phyloP scores from a whole-genome alignment of 2,888 invertebrate species.

The Rhamnusium bicolor region DNA sequence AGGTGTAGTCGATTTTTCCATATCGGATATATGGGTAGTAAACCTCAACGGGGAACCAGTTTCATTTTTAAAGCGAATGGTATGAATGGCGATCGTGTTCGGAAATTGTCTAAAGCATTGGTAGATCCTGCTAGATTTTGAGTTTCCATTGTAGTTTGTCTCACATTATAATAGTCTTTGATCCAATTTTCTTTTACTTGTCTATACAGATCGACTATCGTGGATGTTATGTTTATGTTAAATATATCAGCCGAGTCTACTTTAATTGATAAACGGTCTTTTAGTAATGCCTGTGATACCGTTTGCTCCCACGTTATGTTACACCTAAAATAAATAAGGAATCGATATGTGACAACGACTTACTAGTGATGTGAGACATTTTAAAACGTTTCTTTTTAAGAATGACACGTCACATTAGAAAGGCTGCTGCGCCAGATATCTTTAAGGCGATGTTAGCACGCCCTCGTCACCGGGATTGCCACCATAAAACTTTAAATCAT shows the following conservation, averaged over 20 bases:
- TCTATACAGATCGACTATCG: constrained; percentile 86
- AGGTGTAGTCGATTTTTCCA: constrained; percentile 70
- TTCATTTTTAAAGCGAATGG: constrained; percentile 94
- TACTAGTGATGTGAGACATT: too few relatives aligned
- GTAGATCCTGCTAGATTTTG: constrained; percentile 52
- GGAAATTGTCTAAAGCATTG: constrained; percentile 71
- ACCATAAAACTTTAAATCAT: too few relatives aligned
- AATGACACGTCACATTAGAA: too few relatives aligned
- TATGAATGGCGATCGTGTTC: constrained; percentile 90
- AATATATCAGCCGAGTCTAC: constrained; percentile 82
- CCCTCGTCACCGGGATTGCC: too few relatives aligned
- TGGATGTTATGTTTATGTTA: constrained; percentile 91
- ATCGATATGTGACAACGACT: too few relatives aligned
- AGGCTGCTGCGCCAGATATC: too few relatives aligned
- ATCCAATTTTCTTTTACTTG: constrained; percentile 91
- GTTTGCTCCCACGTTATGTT: constrained; percentile 81
- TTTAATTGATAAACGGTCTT: constrained; percentile 77
- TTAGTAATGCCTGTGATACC: constrained; percentile 73
- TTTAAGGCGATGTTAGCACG: too few relatives aligned
- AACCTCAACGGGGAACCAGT: constrained; percentile 91
- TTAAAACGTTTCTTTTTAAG: too few relatives aligned
- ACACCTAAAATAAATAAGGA: constrained; percentile 70
- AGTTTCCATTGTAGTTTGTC: constrained; percentile 35
- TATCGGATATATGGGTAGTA: constrained; percentile 84
- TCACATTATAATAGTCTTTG: constrained; percentile 79